These are phyloP conservation scores for Rhamnusium bicolor DNA, from an alignment of 2,888 invertebrate species.

Conservation along the genomic window DNA sequence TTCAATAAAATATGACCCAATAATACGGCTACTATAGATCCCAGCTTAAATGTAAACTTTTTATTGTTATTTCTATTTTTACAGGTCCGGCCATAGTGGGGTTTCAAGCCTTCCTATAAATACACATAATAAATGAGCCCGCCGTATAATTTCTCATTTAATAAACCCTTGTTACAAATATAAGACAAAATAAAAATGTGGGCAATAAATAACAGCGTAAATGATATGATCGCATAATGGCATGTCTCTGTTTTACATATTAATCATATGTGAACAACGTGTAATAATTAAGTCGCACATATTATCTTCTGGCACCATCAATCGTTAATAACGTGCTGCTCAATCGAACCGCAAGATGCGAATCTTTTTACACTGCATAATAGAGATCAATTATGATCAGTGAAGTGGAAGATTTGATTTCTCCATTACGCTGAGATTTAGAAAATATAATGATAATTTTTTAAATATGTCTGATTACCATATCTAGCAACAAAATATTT, in stretches of 20 bases:
- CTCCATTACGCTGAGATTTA: background rate
- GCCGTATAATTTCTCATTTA: slow-evolving; percentile 12
- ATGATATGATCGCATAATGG: slow-evolving; percentile 30
- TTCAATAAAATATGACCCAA: too few species aligned
- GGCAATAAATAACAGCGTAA: slow-evolving; percentile 24
- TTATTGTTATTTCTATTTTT: too few species aligned
- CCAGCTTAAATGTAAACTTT: too few species aligned
- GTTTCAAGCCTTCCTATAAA: background rate
- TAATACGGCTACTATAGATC: too few species aligned
- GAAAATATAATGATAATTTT: too few species aligned
- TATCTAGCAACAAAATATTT: too few species aligned
- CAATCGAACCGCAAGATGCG: slow-evolving; percentile 18
- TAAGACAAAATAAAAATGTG: background rate
- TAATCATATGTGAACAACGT: slow-evolving; percentile 19
- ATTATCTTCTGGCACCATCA: slow-evolving; percentile 29
- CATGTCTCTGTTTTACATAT: slow-evolving; percentile 29
- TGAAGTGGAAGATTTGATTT: background rate
- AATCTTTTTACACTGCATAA: slow-evolving; percentile 18
- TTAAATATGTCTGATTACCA: too few species aligned
- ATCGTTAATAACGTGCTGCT: slow-evolving; percentile 12
- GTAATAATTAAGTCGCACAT: slow-evolving; percentile 29
- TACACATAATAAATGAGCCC: background rate
- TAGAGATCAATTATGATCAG: background rate
- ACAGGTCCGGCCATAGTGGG: background rate
- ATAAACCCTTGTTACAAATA: slow-evolving; percentile 12